A percentile compares a stretch with the other conserved stretches of the same genome.
These are phyloP conservation scores for Callosobruchus maculatus DNA, from an alignment of 2,888 invertebrate species.

Conservation along the genomic window DNA sequence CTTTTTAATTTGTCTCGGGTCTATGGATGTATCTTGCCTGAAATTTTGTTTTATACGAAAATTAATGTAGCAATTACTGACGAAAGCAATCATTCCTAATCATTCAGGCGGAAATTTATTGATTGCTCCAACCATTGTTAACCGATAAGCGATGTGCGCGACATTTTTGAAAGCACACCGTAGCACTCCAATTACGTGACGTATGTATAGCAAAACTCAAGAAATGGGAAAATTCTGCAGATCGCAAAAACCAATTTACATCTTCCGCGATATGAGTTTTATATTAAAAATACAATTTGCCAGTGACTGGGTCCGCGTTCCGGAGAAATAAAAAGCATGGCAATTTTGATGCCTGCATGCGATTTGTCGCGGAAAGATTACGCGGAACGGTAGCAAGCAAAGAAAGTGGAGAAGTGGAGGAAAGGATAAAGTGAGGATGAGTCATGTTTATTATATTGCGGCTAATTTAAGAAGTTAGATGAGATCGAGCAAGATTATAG, in stretches of 20 bases:
- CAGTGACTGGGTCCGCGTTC: neutral
- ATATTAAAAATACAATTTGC: neutral
- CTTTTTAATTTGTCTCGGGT: too few relatives aligned
- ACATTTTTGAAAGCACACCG: neutral
- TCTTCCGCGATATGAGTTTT: neutral
- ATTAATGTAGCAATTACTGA: neutral
- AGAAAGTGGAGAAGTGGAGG: neutral
- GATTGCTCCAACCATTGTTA: neutral
- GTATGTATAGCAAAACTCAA: neutral
- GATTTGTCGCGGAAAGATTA: neutral
- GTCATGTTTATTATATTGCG: neutral
- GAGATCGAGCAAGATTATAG: neutral
- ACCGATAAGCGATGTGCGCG: neutral
- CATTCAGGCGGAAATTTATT: neutral
- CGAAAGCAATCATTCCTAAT: neutral
- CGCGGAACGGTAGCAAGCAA: neutral
- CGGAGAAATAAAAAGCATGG: neutral
- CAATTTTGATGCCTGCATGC: neutral
- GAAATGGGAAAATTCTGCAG: neutral
- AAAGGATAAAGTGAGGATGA: neutral
- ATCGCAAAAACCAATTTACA: neutral
- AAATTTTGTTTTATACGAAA: neutral
- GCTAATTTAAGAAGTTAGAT: neutral
- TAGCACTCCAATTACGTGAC: neutral
- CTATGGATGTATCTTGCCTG: too few relatives aligned